phyloP scores from a whole-genome alignment of 2,888 invertebrate species.

The Anticlea derivata region DNA sequence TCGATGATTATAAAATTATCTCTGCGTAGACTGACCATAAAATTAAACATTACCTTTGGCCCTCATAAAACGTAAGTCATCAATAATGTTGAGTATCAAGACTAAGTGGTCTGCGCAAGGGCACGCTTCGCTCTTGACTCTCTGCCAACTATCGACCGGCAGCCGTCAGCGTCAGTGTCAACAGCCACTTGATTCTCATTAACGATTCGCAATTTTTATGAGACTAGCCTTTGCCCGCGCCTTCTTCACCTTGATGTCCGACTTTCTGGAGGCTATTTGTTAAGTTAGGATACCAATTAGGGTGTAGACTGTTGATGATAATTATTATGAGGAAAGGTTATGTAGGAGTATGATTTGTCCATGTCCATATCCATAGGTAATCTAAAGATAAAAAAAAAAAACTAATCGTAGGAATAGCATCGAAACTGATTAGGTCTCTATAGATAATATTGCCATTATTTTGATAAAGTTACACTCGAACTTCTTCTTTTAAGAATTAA shows the following conservation, averaged over 20 bases:
- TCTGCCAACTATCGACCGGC: conserved; percentile 72
- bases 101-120: conserved; percentile 54
- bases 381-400: no score
- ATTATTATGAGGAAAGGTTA: no score
- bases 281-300: no score
- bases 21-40: background rate
- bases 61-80: conserved; percentile 22
- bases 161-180: conserved; percentile 68
- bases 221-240: conserved; percentile 1
- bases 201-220: conserved; percentile 40
- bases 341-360: no score
- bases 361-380: no score
- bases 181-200: conserved; percentile 56
- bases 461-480: no score
- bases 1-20: no score
- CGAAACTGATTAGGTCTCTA: no score
- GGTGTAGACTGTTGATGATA: no score
- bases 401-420: no score
- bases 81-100: conserved; percentile 27
- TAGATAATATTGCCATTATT: no score
- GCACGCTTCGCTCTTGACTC: conserved; percentile 62
- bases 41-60: background rate
- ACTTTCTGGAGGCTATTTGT: conserved; percentile 1
- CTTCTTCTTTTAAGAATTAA: no score
- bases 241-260: conserved; percentile 9